Conservation (phyloP, 1,140 invertebrate genomes). For the Oedothorax gibbosus region DNA sequence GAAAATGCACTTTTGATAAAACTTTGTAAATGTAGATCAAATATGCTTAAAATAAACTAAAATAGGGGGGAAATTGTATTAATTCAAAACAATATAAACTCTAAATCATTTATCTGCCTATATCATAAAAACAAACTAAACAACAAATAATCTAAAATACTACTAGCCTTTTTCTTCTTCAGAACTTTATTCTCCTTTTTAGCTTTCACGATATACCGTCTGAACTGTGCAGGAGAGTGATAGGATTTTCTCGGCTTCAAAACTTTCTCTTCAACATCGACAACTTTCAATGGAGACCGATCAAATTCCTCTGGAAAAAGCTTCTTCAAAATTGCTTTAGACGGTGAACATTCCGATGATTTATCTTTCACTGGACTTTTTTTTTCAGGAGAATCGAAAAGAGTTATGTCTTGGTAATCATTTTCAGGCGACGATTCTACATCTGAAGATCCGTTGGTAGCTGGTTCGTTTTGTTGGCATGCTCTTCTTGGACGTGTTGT, state of each 20-base stretch:
- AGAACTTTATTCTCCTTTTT: no score
- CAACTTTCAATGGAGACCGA: background rate
- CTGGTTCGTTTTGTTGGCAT: background rate
- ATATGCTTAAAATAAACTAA: no score
- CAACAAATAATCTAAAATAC: no score
- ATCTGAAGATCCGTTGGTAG: background rate
- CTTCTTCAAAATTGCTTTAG: background rate
- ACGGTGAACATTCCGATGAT: background rate
- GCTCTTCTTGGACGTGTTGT: background rate
- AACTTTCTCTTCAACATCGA: background rate
- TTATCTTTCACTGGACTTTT: background rate
- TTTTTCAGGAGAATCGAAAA: slow-evolving; percentile 8
- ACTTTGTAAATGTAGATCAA: no score
- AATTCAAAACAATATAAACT: no score
- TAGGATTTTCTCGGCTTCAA: background rate
- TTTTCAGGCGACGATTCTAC: background rate
- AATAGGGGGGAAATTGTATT: no score
- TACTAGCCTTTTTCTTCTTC: no score
- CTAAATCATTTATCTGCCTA: no score
- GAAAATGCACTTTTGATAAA: no score
- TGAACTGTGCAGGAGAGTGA: background rate
- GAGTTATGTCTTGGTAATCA: background rate
- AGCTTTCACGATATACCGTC: no score
- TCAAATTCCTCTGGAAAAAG: background rate
- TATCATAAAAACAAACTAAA: no score